These are phyloP conservation scores for Datnioides undecimradiatus DNA, from an alignment of 2,113 vertebrate species.

Conservation along the genomic window DNA sequence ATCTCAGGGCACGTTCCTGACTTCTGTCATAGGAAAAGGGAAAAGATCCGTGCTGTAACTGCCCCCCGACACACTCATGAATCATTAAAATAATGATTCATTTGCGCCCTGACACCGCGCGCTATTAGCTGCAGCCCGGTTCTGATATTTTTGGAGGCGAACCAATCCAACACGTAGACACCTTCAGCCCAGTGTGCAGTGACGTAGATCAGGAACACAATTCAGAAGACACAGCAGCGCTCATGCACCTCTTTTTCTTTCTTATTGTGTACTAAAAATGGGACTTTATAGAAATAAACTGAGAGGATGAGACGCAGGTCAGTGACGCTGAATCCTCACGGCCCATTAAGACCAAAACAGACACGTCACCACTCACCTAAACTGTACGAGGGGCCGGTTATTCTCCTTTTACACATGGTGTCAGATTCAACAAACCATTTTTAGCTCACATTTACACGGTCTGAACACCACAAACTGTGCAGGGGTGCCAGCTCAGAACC, in stretches of 20 bases:
- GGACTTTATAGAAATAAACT: neutral
- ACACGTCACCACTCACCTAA: conserved; percentile 18
- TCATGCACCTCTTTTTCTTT: neutral
- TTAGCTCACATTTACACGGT: conserved; percentile 50
- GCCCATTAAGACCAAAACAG: neutral
- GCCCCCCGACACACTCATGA: no score
- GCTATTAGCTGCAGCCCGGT: no score
- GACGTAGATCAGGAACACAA: neutral
- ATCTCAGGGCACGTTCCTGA: no score
- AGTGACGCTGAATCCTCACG: neutral
- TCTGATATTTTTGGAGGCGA: no score
- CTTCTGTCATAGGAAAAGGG: no score
- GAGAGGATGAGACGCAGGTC: neutral
- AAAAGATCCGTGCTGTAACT: no score
- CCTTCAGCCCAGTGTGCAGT: neutral
- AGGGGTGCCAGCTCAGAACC: neutral
- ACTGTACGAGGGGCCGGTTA: neutral
- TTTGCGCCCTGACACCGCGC: no score
- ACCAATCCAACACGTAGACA: neutral
- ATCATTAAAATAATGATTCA: no score
- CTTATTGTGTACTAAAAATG: neutral
- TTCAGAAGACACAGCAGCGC: neutral
- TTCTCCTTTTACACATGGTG: conserved; percentile 42
- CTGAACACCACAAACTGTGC: conserved; percentile 15
- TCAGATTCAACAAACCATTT: conserved; percentile 61